phyloP scores from a whole-genome alignment of 2,113 vertebrate genomes.

The Salvelinus sp. region DNA sequence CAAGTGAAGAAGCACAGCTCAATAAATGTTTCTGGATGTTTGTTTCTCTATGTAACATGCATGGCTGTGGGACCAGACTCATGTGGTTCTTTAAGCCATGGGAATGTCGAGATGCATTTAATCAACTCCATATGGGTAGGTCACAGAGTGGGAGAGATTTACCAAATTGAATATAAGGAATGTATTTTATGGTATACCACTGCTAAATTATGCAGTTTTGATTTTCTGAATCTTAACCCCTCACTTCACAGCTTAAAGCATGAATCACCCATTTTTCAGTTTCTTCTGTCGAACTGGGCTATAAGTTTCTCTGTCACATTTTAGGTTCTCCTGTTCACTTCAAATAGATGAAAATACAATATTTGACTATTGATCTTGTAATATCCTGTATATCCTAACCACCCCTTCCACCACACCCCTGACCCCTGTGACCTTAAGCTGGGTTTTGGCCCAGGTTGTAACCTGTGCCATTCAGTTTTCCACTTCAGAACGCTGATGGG shows the following conservation, averaged over 20 bases:
- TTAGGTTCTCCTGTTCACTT: neutral
- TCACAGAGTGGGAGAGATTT: neutral
- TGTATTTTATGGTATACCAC: neutral
- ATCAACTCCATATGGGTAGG: neutral
- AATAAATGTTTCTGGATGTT: no score
- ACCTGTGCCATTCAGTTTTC: conserved; percentile 7
- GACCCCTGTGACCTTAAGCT: conserved; percentile 24
- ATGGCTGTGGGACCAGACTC: no score
- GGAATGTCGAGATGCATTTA: neutral
- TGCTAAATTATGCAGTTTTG: no score
- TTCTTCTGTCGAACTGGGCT: neutral
- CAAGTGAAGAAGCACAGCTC: no score
- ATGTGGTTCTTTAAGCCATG: no score
- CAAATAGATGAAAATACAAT: neutral
- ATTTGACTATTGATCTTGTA: neutral
- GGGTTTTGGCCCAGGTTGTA: conserved; percentile 30
- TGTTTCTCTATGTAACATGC: no score
- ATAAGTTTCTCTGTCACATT: neutral
- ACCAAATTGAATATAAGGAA: neutral
- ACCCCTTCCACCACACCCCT: conserved; percentile 21
- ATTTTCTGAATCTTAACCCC: neutral
- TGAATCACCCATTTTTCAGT: neutral
- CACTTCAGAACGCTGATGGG: neutral
- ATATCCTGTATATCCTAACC: neutral
- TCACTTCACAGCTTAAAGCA: neutral